Evolutionary conservation across 2,113 vertebrate species (phyloP), one percentile per base, ranked within the genome.

Genomic region (Gnathonemus longibarbis): DNA sequence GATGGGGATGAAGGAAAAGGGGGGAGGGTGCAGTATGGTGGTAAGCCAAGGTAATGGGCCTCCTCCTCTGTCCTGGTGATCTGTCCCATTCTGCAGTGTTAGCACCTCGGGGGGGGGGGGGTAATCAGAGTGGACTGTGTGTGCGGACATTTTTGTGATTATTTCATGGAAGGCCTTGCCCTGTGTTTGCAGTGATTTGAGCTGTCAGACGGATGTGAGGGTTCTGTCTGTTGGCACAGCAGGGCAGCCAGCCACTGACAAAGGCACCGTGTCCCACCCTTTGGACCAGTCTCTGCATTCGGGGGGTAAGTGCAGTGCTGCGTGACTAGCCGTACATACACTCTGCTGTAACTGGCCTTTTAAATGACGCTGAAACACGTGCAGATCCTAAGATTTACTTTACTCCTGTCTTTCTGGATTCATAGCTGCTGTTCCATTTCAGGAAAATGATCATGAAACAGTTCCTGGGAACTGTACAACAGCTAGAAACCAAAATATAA

Each of bases 61-160:
- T 95, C 96, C 96, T 94, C 95, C 94, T 94, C 93, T 96, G 94
- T 95, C 96, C 96, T 96, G 96, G 95, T 96, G 95, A 95, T 96
- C 95, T 95, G 95, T 96, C 96, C 95, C 24, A 46, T 10, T 19
- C 74, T 27, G 21, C 58, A 62, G 58, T 3, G 39, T 80, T 24
- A 80, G 17, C 96, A 94, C 95, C 96, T 6, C 95, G 3, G 39
- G 39, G 35, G 80, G 35, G 10, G 21, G 52, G 49, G 70, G 6
- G 27, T 31, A 53, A 10, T 39, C 35, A 5, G 19, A 13, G 31
- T 7, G 1, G 46, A 84, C 42, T 3, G n/a, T 88, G 49, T 90
- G 3, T 93, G 5, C 89, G 89, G 8, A 31, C 21, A 19, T 56
- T 39, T 13, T 3, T 48, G 9, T 39, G 10, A 35, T 58, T 45